Evolutionary conservation across 2,113 vertebrate genomes (phyloP).

Genomic region (Gulo gulo): DNA sequence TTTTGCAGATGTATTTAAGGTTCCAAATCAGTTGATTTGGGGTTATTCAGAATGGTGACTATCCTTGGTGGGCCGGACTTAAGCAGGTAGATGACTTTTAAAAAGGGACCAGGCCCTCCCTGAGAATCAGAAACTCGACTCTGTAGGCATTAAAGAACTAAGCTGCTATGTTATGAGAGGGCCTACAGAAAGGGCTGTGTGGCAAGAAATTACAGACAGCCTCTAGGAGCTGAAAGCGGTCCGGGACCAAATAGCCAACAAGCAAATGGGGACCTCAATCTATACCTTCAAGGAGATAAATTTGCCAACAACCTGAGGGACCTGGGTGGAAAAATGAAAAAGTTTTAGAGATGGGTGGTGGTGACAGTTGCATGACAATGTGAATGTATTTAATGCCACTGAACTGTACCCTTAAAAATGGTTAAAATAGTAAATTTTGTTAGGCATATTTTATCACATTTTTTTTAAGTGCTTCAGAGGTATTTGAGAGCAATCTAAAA

Average conservation of each 20-base stretch:
- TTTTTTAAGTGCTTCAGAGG: not conserved
- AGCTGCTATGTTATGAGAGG: not conserved
- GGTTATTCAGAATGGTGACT: not conserved
- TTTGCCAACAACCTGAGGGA: not conserved
- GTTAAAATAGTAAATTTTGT: not conserved
- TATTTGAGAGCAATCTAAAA: not conserved
- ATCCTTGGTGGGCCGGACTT: not conserved
- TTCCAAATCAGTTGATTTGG: not conserved
- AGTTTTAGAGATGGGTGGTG: not conserved
- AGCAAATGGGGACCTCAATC: not conserved
- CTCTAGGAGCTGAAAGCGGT: not conserved
- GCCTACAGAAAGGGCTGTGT: not conserved
- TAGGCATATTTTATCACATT: not conserved
- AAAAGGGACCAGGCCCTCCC: not conserved
- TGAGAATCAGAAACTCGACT: not conserved
- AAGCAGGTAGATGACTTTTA: not conserved
- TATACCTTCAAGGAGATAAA: not conserved
- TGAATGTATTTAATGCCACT: not conserved
- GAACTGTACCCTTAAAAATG: not conserved
- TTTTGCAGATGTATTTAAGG: conserved; percentile 1
- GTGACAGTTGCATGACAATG: not conserved
- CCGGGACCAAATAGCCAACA: not conserved
- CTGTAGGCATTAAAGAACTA: conserved; percentile 22
- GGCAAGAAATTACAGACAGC: not conserved
- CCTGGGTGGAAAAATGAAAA: not conserved